phyloP scores from a whole-genome alignment of 2,888 invertebrate species.

The Aphrophora alni region DNA sequence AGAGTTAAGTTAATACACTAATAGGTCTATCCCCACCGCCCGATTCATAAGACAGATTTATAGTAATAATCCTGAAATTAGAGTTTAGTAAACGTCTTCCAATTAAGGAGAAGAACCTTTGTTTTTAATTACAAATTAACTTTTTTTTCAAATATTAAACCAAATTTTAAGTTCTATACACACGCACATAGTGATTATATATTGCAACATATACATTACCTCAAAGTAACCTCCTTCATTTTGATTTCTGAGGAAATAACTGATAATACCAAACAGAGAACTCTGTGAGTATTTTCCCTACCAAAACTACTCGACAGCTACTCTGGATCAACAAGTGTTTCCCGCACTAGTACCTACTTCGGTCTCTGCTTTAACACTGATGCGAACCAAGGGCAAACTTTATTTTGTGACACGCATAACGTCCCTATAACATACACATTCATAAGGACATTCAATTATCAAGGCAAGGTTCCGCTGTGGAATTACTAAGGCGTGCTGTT shows the following conservation, averaged over 20 bases:
- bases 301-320: neutral
- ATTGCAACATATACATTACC: neutral
- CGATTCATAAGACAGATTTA: too few relatives aligned
- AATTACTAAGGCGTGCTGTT: neutral
- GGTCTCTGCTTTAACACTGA: neutral
- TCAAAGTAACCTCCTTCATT: neutral
- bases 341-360: neutral
- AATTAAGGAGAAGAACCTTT: too few relatives aligned
- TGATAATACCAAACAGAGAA: neutral
- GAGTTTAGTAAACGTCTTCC: too few relatives aligned
- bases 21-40: too few relatives aligned
- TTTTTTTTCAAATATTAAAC: too few relatives aligned
- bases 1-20: too few relatives aligned
- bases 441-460: conserved; percentile 9
- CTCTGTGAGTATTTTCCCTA: neutral
- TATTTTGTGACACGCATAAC: neutral
- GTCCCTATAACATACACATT: neutral
- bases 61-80: too few relatives aligned
- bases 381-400: neutral
- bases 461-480: neutral
- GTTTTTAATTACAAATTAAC: too few relatives aligned
- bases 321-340: neutral
- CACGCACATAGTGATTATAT: too few relatives aligned
- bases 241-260: too few relatives aligned
- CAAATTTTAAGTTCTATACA: too few relatives aligned